Conservation (phyloP, 2,113 vertebrate genomes). For the Strigops habroptila region DNA sequence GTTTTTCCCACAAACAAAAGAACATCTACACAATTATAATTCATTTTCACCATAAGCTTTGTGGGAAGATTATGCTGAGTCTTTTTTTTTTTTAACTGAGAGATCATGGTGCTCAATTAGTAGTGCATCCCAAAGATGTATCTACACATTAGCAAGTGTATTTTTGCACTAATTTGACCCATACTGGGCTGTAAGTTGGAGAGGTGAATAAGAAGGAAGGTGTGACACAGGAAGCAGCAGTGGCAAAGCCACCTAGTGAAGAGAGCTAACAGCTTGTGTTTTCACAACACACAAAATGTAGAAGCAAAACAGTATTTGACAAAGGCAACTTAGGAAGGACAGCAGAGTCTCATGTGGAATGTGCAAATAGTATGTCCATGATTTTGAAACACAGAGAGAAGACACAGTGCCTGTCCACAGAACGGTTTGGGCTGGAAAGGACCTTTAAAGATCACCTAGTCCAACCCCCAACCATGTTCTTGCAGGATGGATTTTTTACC, state of each 20-base stretch:
- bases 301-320: not conserved
- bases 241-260: not conserved
- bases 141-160: not conserved
- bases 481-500: not conserved
- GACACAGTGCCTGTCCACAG: not conserved
- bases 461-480: not conserved
- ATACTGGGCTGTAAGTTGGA: not conserved
- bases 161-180: not conserved
- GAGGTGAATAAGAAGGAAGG: not conserved
- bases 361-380: accelerated
- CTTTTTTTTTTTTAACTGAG: not conserved
- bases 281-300: not conserved
- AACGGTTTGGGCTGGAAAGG: not conserved
- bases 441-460: not conserved
- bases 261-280: not conserved
- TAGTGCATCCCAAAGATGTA: not conserved
- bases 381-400: not conserved
- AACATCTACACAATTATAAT: not conserved
- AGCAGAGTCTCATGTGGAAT: accelerated
- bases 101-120: not conserved
- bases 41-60: not conserved
- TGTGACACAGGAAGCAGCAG: not conserved
- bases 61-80: not conserved
- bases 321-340: not conserved
- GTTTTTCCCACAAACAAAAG: not conserved